Percentiles rank a stretch among this genome's conserved stretches.
Conservation (phyloP, 2,888 invertebrate species). For the Hypomecis punctinalis region DNA sequence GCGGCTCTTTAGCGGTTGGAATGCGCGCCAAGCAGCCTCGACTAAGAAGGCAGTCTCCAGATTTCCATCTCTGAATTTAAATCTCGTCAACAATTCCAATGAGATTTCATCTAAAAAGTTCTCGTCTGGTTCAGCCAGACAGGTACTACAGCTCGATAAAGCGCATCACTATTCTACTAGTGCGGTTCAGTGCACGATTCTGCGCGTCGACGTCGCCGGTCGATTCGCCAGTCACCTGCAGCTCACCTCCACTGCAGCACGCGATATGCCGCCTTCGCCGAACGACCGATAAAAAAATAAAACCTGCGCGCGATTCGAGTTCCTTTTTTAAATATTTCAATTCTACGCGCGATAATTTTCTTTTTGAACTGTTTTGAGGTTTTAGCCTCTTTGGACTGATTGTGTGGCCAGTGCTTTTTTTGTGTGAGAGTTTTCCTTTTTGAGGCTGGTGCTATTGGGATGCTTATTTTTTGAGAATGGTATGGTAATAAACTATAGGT, state of each 20-base stretch:
- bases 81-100: not conserved
- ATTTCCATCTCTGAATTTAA: conserved; percentile 8
- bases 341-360: conserved; percentile 25
- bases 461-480: conserved; percentile 46
- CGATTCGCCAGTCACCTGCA: conserved; percentile 72
- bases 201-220: conserved; percentile 41
- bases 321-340: conserved; percentile 14
- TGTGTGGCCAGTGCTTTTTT: conserved; percentile 46
- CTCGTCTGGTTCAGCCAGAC: conserved; percentile 33
- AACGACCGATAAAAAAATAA: conserved; percentile 29
- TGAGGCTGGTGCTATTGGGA: conserved; percentile 52
- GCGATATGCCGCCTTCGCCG: conserved; percentile 50
- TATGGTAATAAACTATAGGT: conserved; percentile 35
- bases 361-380: conserved; percentile 20
- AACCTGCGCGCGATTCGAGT: conserved; percentile 43
- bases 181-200: conserved; percentile 48
- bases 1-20: not conserved
- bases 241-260: conserved; percentile 63
- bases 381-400: conserved; percentile 40
- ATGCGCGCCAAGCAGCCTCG: conserved; percentile 3
- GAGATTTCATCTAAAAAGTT: conserved; percentile 23
- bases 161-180: conserved; percentile 54
- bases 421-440: conserved; percentile 53
- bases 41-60: not conserved
- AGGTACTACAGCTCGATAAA: conserved; percentile 56